Evolutionary conservation across 2,113 vertebrate species (phyloP).

Genomic region (Paraplagusia blochii): DNA sequence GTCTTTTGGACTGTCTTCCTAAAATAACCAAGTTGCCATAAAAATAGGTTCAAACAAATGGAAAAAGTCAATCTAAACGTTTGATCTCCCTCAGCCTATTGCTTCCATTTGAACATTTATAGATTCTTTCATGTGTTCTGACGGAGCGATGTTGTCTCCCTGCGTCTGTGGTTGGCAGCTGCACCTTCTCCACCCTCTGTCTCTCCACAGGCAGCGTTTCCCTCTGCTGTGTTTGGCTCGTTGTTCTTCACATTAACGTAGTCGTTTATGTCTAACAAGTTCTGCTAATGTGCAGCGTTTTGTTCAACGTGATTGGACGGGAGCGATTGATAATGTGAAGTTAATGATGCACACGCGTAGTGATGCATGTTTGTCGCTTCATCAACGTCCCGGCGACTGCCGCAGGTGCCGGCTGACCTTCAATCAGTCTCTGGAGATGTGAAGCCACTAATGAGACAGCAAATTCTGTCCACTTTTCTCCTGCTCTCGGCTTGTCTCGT

Average conservation of each 20-base stretch:
- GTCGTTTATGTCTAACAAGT: slow-evolving; percentile 32
- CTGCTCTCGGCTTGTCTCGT: slow-evolving; percentile 37
- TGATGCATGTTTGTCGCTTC: slow-evolving; percentile 12
- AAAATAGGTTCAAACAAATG: background rate
- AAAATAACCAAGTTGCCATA: background rate
- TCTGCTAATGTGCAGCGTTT: slow-evolving; percentile 57
- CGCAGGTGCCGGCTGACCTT: slow-evolving; percentile 46
- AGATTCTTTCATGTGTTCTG: slow-evolving; percentile 44
- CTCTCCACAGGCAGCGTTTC: slow-evolving; percentile 9
- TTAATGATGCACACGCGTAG: slow-evolving; percentile 17
- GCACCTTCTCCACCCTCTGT: background rate
- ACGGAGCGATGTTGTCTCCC: slow-evolving; percentile 47
- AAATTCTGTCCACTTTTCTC: slow-evolving; percentile 35
- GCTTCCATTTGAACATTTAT: slow-evolving; percentile 15
- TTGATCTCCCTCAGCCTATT: slow-evolving; percentile 24
- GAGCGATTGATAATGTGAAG: slow-evolving; percentile 31
- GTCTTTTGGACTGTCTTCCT: background rate
- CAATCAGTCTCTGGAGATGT: slow-evolving; percentile 58
- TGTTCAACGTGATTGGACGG: slow-evolving; percentile 43
- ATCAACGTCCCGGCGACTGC: slow-evolving; percentile 23
- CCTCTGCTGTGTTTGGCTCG: slow-evolving; percentile 48
- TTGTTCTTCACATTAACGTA: slow-evolving; percentile 43
- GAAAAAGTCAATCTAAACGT: slow-evolving; percentile 4
- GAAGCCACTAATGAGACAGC: slow-evolving; percentile 66
- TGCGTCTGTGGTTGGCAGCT: slow-evolving; percentile 27